phyloP scores from a whole-genome alignment of 2,888 invertebrate species.

The Podabrus alpinus region DNA sequence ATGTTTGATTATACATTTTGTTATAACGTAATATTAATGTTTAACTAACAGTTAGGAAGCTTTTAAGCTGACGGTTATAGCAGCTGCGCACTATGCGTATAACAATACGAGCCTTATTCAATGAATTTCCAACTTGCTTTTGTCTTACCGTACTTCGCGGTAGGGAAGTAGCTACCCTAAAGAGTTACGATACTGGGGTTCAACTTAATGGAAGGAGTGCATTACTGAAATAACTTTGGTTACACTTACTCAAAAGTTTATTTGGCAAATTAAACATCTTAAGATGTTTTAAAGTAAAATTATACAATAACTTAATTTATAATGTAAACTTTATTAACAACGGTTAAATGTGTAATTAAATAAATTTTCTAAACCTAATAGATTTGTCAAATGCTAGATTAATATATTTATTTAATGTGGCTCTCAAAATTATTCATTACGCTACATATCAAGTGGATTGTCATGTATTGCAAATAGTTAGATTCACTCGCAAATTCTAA shows the following conservation, averaged over 20 bases:
- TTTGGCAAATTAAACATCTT: constrained; percentile 1
- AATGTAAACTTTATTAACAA: neutral
- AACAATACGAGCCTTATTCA: constrained; percentile 45
- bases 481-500: constrained; percentile 10
- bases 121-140: constrained; percentile 47
- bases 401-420: constrained; percentile 1
- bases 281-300: constrained; percentile 2
- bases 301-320: neutral
- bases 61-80: constrained; percentile 35
- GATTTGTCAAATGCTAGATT: constrained; percentile 6
- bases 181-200: constrained; percentile 42
- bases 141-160: constrained; percentile 41
- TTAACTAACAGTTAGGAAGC: constrained; percentile 24
- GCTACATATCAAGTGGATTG: constrained; percentile 14
- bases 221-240: constrained; percentile 54
- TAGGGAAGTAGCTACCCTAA: constrained; percentile 40
- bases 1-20: neutral
- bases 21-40: constrained; percentile 7
- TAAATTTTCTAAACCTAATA: constrained; percentile 10
- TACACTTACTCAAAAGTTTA: constrained; percentile 42
- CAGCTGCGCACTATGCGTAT: constrained; percentile 42
- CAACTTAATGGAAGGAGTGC: constrained; percentile 50
- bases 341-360: constrained; percentile 2
- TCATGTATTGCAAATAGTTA: constrained; percentile 12
- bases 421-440: constrained; percentile 15